phyloP scores from a whole-genome alignment of 2,888 invertebrate species.

The Ophion obscuratus region DNA sequence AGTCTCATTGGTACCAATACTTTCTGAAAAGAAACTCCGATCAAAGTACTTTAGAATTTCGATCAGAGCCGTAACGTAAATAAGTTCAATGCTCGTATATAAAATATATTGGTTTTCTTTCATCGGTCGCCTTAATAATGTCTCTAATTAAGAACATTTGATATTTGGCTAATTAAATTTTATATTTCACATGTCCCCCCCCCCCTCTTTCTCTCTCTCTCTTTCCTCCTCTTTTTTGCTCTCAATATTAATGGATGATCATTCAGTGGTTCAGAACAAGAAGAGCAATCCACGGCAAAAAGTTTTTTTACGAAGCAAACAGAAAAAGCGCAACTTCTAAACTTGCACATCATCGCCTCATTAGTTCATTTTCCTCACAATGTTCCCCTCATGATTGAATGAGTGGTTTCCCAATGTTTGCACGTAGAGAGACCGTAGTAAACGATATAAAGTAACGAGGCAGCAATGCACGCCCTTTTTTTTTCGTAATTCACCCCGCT shows the following conservation, averaged over 20 bases:
- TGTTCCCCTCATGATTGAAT: not conserved
- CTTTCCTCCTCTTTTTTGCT: not conserved
- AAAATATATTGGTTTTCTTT: not conserved
- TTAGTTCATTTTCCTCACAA: not conserved
- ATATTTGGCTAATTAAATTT: not conserved
- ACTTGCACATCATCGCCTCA: not conserved
- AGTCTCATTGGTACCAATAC: not conserved
- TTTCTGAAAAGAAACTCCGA: not conserved
- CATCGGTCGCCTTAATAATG: not conserved
- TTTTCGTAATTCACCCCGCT: not conserved
- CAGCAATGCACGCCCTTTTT: not conserved
- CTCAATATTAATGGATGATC: not conserved
- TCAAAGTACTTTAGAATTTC: not conserved
- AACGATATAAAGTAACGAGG: not conserved
- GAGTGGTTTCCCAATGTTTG: not conserved
- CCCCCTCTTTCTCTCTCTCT: too few species aligned
- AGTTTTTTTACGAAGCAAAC: not conserved
- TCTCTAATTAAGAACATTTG: not conserved
- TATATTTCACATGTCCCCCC: not conserved
- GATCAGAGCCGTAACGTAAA: not conserved
- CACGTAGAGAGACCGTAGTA: not conserved
- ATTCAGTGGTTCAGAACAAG: not conserved
- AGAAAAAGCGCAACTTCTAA: not conserved
- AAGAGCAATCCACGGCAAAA: not conserved
- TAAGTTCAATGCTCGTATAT: not conserved